These are phyloP conservation scores for Drosophila vallismaia DNA, from an alignment of 2,888 invertebrate species.

Conservation along the genomic window DNA sequence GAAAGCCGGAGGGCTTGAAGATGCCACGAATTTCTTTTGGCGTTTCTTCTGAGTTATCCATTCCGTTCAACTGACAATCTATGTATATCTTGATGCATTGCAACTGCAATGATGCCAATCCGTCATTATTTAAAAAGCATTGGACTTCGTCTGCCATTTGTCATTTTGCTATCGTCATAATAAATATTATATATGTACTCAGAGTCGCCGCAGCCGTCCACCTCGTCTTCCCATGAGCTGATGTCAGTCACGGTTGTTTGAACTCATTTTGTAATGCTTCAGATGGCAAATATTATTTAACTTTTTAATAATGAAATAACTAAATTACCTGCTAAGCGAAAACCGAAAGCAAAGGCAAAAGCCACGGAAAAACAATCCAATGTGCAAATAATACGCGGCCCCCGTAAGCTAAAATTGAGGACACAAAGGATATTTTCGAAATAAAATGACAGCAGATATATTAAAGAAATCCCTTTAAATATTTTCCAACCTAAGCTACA, in stretches of 20 bases:
- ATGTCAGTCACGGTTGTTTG: not conserved
- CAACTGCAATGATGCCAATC: not conserved
- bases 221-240: not conserved
- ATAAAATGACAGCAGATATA: too few species aligned
- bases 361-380: not conserved
- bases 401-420: not conserved
- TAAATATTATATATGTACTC: not conserved
- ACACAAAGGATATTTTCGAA: too few species aligned
- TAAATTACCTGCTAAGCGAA: not conserved
- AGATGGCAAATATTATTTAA: constrained; percentile 1
- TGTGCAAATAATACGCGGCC: not conserved
- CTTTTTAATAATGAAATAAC: not conserved
- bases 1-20: not conserved
- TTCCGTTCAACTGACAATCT: not conserved
- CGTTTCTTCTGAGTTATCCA: not conserved
- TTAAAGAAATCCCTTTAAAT: too few species aligned
- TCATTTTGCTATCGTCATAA: not conserved
- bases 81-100: not conserved
- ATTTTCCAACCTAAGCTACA: too few species aligned
- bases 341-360: not conserved
- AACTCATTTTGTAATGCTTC: constrained; percentile 1
- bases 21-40: not conserved
- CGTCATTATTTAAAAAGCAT: not conserved
- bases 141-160: not conserved
- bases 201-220: not conserved